These are phyloP conservation scores for Argya squamiceps DNA, from an alignment of 2,797 vertebrate species.

Conservation along the genomic window DNA sequence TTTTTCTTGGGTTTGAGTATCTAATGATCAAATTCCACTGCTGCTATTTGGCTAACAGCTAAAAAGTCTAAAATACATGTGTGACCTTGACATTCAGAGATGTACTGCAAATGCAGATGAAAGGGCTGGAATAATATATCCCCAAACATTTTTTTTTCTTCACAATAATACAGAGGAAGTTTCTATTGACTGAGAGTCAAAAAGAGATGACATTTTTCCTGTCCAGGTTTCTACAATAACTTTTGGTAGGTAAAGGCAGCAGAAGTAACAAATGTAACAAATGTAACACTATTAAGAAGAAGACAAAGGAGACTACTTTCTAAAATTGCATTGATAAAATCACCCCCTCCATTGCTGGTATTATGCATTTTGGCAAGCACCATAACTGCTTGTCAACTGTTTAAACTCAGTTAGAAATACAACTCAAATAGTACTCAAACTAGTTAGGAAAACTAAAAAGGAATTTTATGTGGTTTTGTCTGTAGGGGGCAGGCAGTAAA, in stretches of 20 bases:
- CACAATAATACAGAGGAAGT: neutral
- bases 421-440: neutral
- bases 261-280: neutral
- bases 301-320: neutral
- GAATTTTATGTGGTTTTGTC: neutral
- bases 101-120: neutral
- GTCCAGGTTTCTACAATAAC: neutral
- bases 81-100: neutral
- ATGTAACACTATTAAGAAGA: neutral
- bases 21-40: constrained; percentile 10
- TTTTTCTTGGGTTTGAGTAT: constrained; percentile 5
- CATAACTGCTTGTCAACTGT: neutral
- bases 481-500: neutral
- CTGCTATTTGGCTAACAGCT: neutral
- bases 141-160: neutral
- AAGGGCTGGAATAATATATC: neutral
- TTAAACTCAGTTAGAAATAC: neutral
- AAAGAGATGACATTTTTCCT: neutral
- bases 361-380: neutral
- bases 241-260: neutral
- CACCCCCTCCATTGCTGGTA: neutral
- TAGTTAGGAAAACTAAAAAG: neutral
- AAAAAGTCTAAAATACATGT: constrained; percentile 6
- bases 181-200: neutral
- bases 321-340: neutral